Base-by-base conservation (phyloP, 2,888 invertebrate genomes). In the Drosophila borealis region DNA sequence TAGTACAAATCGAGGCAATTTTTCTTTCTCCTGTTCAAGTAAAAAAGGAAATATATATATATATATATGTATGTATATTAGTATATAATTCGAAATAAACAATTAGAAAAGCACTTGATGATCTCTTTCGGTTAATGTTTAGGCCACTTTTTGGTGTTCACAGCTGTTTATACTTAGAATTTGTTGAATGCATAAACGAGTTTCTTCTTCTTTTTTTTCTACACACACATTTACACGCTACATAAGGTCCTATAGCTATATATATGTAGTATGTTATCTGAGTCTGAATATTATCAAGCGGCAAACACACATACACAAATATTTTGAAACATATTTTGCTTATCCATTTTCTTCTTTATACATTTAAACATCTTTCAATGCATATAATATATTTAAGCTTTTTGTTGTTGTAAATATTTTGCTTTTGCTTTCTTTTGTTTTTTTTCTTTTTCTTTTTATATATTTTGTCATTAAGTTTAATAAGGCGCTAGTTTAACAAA, bases 71-170 rank as follows among this genome's bases (percentile, higher is more conserved):
- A 50, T 11, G 37, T 19, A 50, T 59, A 21, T 50, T 6, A 0
- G 41, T 62, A 17, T 51, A 45, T 59, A 36, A 54, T 36, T 60
- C 60, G 33, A 53, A 41, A 67, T 37, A 69, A 64, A 66, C 57
- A 64, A 60, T 78, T 78, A 49, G 66, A 71, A 78, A 78, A 78
- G 78, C 78, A 78, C 78, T 78, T 74, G 61, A 54, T 72, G 67
- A 71, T 75, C 70, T 66, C 66, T 68, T 74, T 69, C 77, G 45
- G 51, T 68, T 74, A 48, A 60, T 54, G 63, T 74, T 72, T 81
- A 88, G 86, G 88, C 88, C 89, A 88, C 89, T 88, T 86, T 82
- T 83, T 81, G 88, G 88, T 85, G 86, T 85, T 86, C 88, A 86
- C 85, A 87, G 85, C 87, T 82, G 76, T 79, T 75, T 76, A 70